Percentiles rank a stretch among this genome's conserved stretches.
These are phyloP conservation scores for Meteorus cinctellus DNA, from an alignment of 2,888 invertebrate species.

Conservation along the genomic window DNA sequence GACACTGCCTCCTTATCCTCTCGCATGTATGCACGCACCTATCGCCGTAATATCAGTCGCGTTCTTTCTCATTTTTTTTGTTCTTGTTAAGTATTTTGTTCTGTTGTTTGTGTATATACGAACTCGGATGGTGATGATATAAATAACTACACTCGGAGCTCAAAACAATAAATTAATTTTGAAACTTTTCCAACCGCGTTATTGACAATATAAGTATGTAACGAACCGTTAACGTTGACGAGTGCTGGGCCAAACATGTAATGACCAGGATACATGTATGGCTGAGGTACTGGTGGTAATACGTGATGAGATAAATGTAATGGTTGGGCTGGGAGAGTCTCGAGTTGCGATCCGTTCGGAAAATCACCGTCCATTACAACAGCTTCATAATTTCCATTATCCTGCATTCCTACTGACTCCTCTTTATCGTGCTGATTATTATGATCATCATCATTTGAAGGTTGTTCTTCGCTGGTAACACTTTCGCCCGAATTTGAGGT, in stretches of 20 bases:
- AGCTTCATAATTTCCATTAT: slow-evolving; percentile 35
- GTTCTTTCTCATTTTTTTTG: slow-evolving; percentile 1
- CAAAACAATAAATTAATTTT: background rate
- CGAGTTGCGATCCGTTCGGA: slow-evolving; percentile 50
- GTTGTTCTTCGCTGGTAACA: slow-evolving; percentile 58
- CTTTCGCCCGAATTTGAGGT: slow-evolving; percentile 61
- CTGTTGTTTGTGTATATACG: background rate
- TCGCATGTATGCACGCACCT: slow-evolving; percentile 15
- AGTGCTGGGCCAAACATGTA: slow-evolving; percentile 75
- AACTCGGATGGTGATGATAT: background rate
- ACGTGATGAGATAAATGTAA: slow-evolving; percentile 65
- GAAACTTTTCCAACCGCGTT: slow-evolving; percentile 12
- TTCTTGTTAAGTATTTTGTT: background rate
- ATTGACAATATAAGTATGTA: slow-evolving; percentile 43
- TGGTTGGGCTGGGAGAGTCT: slow-evolving; percentile 60
- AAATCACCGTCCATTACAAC: background rate
- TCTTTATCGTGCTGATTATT: slow-evolving; percentile 32
- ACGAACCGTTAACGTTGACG: slow-evolving; percentile 75
- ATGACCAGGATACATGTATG: slow-evolving; percentile 74
- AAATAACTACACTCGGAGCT: background rate
- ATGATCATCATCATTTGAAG: slow-evolving; percentile 28
- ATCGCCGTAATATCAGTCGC: slow-evolving; percentile 5
- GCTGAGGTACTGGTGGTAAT: slow-evolving; percentile 64
- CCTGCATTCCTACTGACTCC: slow-evolving; percentile 21
- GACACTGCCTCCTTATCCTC: background rate